These are phyloP conservation scores for Hirudinaria manillensis DNA, from an alignment of 2,888 invertebrate species.

Conservation along the genomic window DNA sequence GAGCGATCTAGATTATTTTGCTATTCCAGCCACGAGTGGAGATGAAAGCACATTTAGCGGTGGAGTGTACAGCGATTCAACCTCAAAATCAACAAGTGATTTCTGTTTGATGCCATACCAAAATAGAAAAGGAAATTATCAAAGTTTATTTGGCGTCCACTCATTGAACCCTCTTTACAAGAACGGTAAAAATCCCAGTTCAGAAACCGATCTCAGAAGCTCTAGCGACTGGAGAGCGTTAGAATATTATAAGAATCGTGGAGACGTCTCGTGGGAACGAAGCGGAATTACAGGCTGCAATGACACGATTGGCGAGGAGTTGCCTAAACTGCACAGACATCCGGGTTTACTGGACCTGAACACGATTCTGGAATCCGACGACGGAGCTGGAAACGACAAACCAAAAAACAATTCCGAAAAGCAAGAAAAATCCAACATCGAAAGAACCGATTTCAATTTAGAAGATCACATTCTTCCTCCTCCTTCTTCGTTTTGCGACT, in stretches of 20 bases:
- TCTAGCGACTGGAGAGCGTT: not conserved
- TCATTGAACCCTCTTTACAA: not conserved
- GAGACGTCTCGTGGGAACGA: not conserved
- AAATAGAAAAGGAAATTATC: not conserved
- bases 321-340: not conserved
- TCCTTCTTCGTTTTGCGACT: constrained; percentile 1
- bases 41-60: not conserved
- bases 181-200: not conserved
- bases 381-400: not conserved
- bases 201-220: not conserved
- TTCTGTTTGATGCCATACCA: not conserved
- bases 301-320: not conserved
- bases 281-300: not conserved
- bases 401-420: not conserved
- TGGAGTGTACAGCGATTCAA: not conserved
- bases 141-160: not conserved
- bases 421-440: not conserved
- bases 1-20: constrained; percentile 3
- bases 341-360: not conserved
- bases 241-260: constrained; percentile 1
- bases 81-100: not conserved
- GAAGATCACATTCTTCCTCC: constrained; percentile 5
- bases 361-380: not conserved
- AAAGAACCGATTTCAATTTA: not conserved
- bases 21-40: not conserved